phyloP scores from a whole-genome alignment of 2,797 vertebrate genomes.

The Myiotriccus ornatus region DNA sequence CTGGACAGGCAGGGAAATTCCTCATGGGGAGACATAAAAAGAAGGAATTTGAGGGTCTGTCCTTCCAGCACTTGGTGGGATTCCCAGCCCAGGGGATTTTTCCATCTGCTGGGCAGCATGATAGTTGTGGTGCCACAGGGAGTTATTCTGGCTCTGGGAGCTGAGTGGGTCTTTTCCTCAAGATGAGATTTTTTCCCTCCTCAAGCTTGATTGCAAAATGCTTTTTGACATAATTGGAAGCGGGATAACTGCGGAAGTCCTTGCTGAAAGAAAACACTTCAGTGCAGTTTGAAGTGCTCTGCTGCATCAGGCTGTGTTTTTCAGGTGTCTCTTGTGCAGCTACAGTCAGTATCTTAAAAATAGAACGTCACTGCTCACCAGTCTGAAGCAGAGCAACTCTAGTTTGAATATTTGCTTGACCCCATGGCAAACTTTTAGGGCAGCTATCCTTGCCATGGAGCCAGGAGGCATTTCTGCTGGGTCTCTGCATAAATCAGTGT shows the following conservation, averaged over 20 bases:
- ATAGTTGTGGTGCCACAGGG: neutral
- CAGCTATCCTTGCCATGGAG: neutral
- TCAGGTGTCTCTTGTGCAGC: neutral
- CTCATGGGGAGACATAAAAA: neutral
- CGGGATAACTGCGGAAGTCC: neutral
- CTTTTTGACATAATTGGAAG: conserved; percentile 25
- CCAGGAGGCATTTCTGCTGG: neutral
- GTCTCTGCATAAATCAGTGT: fast-evolving
- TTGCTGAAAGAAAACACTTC: conserved; percentile 17
- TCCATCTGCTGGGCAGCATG: neutral
- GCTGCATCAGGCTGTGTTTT: neutral
- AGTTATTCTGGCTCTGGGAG: neutral
- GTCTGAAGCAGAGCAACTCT: neutral
- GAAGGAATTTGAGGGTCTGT: neutral
- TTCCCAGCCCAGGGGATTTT: neutral
- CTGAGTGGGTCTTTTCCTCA: neutral
- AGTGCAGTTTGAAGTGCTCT: neutral
- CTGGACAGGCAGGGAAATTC: neutral
- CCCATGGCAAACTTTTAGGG: neutral
- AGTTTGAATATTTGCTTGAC: neutral
- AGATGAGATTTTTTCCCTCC: neutral
- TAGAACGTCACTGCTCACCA: neutral
- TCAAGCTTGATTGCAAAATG: conserved; percentile 14
- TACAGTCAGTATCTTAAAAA: neutral
- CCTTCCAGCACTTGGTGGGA: neutral